These are phyloP conservation scores for Drosophila kambysellisi DNA, from an alignment of 2,888 invertebrate species.

Conservation along the genomic window DNA sequence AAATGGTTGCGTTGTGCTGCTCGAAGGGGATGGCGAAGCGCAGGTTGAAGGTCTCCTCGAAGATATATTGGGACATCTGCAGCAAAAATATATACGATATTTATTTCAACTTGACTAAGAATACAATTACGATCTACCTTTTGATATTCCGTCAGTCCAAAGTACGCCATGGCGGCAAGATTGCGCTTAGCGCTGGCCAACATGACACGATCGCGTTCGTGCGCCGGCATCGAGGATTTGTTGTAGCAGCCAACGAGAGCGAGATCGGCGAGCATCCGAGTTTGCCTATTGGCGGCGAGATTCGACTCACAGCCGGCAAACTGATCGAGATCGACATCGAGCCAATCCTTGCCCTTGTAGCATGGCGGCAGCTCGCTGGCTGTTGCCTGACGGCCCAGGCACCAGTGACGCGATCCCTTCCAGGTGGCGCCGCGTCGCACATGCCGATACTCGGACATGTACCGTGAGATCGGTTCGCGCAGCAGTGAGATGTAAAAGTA, in stretches of 20 bases:
- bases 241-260: conserved; percentile 98
- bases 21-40: conserved; percentile 95
- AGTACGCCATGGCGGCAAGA: conserved; percentile 97
- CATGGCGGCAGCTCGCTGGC: conserved; percentile 94
- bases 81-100: conserved; percentile 17
- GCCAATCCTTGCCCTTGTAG: conserved; percentile 91
- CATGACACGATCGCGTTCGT: conserved; percentile 93
- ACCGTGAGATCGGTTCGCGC: conserved; percentile 96
- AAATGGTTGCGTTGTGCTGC: conserved; percentile 96
- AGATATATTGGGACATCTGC: conserved; percentile 95
- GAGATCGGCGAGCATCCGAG: conserved; percentile 98
- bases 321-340: conserved; percentile 94
- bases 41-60: conserved; percentile 96
- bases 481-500: conserved; percentile 98
- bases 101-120: background rate
- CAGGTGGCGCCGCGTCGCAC: conserved; percentile 98
- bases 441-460: conserved; percentile 98
- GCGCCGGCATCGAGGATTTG: conserved; percentile 89
- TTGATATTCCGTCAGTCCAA: conserved; percentile 98
- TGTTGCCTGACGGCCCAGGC: conserved; percentile 91
- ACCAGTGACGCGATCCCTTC: conserved; percentile 93
- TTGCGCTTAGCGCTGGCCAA: conserved; percentile 98
- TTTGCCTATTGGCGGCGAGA: conserved; percentile 98
- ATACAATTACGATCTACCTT: conserved; percentile 86
- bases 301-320: conserved; percentile 97